Evolutionary conservation across 2,113 vertebrate genomes (phyloP).

Genomic region (Falco punctatus): DNA sequence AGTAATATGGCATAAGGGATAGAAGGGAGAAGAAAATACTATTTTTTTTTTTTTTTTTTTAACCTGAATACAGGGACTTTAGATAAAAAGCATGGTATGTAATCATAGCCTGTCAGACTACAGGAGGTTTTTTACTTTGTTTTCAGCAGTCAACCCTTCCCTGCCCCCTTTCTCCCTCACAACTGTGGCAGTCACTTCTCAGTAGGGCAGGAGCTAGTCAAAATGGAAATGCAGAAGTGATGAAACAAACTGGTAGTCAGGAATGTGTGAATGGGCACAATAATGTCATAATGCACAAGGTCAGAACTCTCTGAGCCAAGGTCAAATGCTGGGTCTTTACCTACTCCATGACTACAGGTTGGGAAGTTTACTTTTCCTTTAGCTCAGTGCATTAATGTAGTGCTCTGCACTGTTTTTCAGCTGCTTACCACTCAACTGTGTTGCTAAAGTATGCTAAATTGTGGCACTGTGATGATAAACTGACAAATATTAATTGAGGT

Average conservation of each 20-base stretch:
- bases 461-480: background rate
- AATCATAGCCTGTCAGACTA: background rate
- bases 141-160: background rate
- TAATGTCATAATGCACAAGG: fast-evolving
- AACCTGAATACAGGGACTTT: background rate
- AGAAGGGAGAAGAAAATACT: background rate
- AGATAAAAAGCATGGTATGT: background rate
- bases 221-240: background rate
- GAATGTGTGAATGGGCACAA: background rate
- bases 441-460: background rate
- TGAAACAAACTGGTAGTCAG: background rate
- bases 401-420: background rate
- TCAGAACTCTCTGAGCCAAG: background rate
- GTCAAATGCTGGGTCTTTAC: background rate
- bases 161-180: background rate
- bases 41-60: background rate
- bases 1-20: background rate
- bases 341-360: background rate
- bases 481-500: background rate
- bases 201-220: background rate
- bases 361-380: background rate
- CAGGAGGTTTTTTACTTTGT: background rate
- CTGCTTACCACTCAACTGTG: fast-evolving
- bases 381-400: fast-evolving
- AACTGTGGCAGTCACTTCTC: background rate